These are phyloP conservation scores for Spinibarbus caldwelli DNA, from an alignment of 2,797 vertebrate genomes.

Conservation along the genomic window DNA sequence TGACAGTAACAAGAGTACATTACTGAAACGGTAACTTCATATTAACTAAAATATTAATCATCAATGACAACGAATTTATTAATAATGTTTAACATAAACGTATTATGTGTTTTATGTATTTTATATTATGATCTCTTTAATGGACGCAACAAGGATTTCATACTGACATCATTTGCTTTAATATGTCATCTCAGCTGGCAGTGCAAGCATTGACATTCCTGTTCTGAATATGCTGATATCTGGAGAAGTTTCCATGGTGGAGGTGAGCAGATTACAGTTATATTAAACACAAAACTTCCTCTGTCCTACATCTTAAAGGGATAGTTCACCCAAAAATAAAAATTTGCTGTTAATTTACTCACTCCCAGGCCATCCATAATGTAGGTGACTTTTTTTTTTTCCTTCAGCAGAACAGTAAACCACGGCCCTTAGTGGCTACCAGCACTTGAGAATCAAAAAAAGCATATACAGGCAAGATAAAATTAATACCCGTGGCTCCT, in stretches of 20 bases:
- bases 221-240: conserved; percentile 88
- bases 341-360: background rate
- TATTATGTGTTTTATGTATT: background rate
- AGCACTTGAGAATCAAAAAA: background rate
- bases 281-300: too few relatives aligned
- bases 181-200: conserved; percentile 69
- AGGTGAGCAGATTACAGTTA: conserved; percentile 74
- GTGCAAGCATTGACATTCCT: conserved; percentile 89
- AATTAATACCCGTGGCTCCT: background rate
- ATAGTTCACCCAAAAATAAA: background rate
- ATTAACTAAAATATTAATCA: background rate
- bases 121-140: background rate
- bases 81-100: background rate
- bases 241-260: conserved; percentile 80
- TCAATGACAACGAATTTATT: accelerated
- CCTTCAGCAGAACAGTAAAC: background rate
- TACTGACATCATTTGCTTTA: background rate
- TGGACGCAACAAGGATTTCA: background rate
- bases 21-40: too few relatives aligned
- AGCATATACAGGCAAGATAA: background rate
- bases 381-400: background rate
- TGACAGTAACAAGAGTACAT: too few relatives aligned
- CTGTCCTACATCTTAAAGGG: background rate
- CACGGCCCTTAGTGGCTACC: background rate
- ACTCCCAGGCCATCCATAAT: background rate